A percentile compares a stretch with the other conserved stretches of the same genome.
These are phyloP conservation scores for Synchiropus splendidus DNA, from an alignment of 2,113 vertebrate species.

Conservation along the genomic window DNA sequence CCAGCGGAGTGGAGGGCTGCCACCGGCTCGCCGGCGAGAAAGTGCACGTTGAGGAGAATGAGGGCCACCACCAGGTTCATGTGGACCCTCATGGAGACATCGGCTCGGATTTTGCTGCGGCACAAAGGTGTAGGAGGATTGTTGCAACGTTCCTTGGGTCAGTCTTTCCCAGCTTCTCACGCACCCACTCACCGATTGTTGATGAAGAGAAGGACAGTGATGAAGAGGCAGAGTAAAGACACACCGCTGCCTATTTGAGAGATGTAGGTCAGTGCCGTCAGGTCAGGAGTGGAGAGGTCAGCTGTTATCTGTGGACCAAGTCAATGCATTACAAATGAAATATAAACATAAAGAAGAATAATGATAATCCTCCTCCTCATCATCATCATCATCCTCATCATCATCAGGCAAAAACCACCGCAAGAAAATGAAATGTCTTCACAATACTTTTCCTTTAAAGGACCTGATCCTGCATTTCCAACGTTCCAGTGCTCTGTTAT, in stretches of 20 bases:
- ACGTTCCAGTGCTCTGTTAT: too few relatives aligned
- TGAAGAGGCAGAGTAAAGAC: slow-evolving; percentile 23
- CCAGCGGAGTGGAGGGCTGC: neutral
- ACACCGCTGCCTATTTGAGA: slow-evolving; percentile 28
- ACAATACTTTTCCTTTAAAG: too few relatives aligned
- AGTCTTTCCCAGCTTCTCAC: too few relatives aligned
- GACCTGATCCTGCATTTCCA: too few relatives aligned
- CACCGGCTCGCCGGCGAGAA: slow-evolving; percentile 22
- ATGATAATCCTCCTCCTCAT: too few relatives aligned
- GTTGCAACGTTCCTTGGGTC: neutral
- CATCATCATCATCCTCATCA: too few relatives aligned
- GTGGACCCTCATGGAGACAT: slow-evolving; percentile 45
- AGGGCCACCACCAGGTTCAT: slow-evolving; percentile 38
- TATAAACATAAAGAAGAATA: neutral
- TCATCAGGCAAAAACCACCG: too few relatives aligned
- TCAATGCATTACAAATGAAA: neutral
- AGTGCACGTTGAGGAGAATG: slow-evolving; percentile 47
- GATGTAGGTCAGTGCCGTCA: slow-evolving; percentile 13
- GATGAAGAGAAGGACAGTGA: slow-evolving; percentile 32
- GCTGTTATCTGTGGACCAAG: slow-evolving; percentile 8
- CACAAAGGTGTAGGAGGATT: neutral
- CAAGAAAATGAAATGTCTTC: too few relatives aligned
- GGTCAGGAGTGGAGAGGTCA: neutral
- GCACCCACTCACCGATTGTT: slow-evolving; percentile 14
- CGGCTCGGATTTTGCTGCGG: slow-evolving; percentile 20